A percentile compares a stretch with the other conserved stretches of the same genome.
Conservation (phyloP, 2,113 vertebrate genomes). For the Scomber colias region DNA sequence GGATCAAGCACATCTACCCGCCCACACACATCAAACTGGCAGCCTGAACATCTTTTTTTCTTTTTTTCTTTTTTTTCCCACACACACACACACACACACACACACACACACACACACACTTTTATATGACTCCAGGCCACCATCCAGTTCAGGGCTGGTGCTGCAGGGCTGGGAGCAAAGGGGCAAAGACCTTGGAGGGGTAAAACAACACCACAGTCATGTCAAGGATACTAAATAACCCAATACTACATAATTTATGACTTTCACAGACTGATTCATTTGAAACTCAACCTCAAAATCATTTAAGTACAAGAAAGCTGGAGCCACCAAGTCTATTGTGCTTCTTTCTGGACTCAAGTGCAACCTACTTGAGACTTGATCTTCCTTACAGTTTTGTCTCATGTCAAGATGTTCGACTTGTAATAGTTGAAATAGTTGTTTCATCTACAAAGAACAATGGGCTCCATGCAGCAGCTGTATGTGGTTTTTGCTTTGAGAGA, state of each 20-base stretch:
- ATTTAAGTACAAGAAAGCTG: background rate
- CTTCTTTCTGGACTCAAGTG: background rate
- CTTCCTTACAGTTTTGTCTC: background rate
- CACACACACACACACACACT: background rate
- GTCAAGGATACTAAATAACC: slow-evolving; percentile 4
- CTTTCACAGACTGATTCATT: background rate
- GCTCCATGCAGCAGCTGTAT: background rate
- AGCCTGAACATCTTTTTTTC: background rate
- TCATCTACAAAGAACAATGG: background rate
- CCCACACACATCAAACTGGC: slow-evolving; percentile 28
- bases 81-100: background rate
- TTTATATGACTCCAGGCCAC: slow-evolving; percentile 1
- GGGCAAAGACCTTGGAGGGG: background rate
- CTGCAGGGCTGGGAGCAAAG: slow-evolving; percentile 7
- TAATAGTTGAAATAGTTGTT: background rate
- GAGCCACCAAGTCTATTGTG: background rate
- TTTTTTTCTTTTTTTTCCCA: background rate
- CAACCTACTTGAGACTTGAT: background rate
- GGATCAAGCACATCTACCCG: slow-evolving; percentile 23
- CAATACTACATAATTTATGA: background rate
- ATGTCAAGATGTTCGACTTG: background rate
- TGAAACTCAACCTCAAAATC: background rate
- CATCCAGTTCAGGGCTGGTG: background rate
- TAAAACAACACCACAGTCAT: background rate
- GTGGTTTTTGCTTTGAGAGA: background rate